Conservation (phyloP, 1,140 invertebrate species). For the Cardiocondyla obscurior region DNA sequence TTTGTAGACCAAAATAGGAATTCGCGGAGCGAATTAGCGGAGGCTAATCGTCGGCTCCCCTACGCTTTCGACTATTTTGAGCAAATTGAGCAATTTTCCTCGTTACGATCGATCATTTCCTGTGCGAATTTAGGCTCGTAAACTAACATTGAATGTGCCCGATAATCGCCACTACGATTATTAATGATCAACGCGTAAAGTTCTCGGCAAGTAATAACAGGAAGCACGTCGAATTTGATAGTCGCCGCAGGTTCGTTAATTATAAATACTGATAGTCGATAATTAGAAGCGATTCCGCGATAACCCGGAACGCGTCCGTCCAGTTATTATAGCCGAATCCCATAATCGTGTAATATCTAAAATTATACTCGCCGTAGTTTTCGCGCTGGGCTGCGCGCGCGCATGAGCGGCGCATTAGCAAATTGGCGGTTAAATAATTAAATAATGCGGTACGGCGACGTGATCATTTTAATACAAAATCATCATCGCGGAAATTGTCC, state of each 20-base stretch:
- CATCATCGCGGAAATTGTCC: slow-evolving; percentile 47
- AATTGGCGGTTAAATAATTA: slow-evolving; percentile 57
- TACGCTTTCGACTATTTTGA: background rate
- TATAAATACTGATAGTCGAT: slow-evolving; percentile 59
- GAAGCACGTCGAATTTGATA: slow-evolving; percentile 54
- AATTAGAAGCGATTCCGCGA: slow-evolving; percentile 44
- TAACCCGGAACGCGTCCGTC: slow-evolving; percentile 9
- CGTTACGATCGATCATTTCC: background rate
- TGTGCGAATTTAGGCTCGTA: background rate
- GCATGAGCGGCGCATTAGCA: slow-evolving; percentile 54
- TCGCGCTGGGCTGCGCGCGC: slow-evolving; percentile 23
- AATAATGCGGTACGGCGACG: slow-evolving; percentile 49
- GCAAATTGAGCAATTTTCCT: slow-evolving; percentile 2
- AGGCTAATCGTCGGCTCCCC: background rate
- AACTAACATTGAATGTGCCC: background rate
- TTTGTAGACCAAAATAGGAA: background rate
- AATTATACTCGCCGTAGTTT: slow-evolving; percentile 50
- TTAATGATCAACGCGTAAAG: slow-evolving; percentile 49
- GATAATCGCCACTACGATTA: slow-evolving; percentile 28
- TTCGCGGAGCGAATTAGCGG: background rate
- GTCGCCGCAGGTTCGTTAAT: slow-evolving; percentile 47
- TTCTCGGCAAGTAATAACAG: slow-evolving; percentile 52
- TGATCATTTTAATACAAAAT: slow-evolving; percentile 58
- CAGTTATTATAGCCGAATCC: slow-evolving; percentile 28
- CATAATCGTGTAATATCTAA: slow-evolving; percentile 59